These are phyloP conservation scores for Musca vetustissima DNA, from an alignment of 1,140 invertebrate genomes.

Conservation along the genomic window DNA sequence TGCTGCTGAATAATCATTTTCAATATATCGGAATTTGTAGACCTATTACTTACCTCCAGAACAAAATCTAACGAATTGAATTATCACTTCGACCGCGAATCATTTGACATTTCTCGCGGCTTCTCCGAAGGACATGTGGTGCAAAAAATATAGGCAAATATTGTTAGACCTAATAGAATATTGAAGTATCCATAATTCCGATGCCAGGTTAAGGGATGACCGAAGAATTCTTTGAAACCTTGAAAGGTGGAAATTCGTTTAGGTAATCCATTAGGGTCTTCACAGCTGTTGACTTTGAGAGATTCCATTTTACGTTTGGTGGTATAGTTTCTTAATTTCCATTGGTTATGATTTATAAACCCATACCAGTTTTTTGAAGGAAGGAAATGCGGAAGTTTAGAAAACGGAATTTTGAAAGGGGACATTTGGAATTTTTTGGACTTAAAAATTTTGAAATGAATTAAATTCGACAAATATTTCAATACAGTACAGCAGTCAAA, in stretches of 20 bases:
- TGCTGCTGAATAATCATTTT: too few relatives aligned
- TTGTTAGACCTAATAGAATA: slow-evolving; percentile 36
- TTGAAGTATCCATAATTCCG: slow-evolving; percentile 49
- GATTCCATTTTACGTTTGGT: background rate
- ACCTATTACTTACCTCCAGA: too few relatives aligned
- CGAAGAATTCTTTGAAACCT: slow-evolving; percentile 45
- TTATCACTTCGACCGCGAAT: too few relatives aligned
- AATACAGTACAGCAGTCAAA: too few relatives aligned
- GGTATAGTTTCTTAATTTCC: background rate
- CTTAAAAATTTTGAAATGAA: too few relatives aligned
- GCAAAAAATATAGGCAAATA: slow-evolving; percentile 45
- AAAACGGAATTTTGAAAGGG: too few relatives aligned
- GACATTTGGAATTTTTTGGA: too few relatives aligned
- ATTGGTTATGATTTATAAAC: background rate
- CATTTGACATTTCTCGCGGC: background rate
- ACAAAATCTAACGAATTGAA: too few relatives aligned
- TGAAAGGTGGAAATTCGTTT: slow-evolving; percentile 24
- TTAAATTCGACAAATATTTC: too few relatives aligned
- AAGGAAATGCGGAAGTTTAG: too few relatives aligned
- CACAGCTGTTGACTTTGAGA: background rate
- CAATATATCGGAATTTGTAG: too few relatives aligned
- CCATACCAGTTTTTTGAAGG: too few relatives aligned
- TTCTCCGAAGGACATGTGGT: slow-evolving; percentile 30
- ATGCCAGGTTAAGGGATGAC: slow-evolving; percentile 49
- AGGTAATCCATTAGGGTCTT: background rate